Percentiles rank a stretch among this genome's conserved stretches.
Conservation (phyloP, 2,888 invertebrate species). For the Luperina testacea region DNA sequence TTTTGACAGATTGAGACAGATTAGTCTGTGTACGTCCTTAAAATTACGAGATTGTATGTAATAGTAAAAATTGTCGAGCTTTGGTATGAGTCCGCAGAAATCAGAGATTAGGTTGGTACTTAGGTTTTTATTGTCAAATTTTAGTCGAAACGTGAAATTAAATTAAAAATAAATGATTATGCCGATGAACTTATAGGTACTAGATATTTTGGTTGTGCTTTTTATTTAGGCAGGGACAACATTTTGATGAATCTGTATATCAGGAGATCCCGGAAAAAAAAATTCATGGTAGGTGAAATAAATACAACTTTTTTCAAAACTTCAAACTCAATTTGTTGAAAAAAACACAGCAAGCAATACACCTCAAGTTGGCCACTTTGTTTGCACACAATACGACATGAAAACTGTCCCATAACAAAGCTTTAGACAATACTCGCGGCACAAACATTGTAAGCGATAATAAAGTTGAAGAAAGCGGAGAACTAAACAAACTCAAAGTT, state of each 20-base stretch:
- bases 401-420: constrained; percentile 58
- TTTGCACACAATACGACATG: constrained; percentile 54
- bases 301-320: constrained; percentile 9
- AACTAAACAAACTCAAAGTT: constrained; percentile 60
- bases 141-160: background rate
- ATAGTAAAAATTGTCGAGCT: too few relatives aligned
- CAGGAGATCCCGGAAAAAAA: background rate
- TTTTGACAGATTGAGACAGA: too few relatives aligned
- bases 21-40: too few relatives aligned
- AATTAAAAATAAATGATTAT: background rate
- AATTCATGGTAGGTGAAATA: background rate
- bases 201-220: background rate
- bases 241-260: background rate
- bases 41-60: too few relatives aligned
- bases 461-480: constrained; percentile 60
- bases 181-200: too few relatives aligned
- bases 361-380: constrained; percentile 32
- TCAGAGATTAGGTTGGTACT: too few relatives aligned
- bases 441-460: constrained; percentile 57
- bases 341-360: constrained; percentile 24
- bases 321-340: constrained; percentile 18
- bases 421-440: constrained; percentile 49
- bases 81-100: too few relatives aligned
- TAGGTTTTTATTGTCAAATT: background rate
- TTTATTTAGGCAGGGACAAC: too few relatives aligned